phyloP scores from a whole-genome alignment of 2,797 vertebrate genomes.

The Carcharodon carcharias region DNA sequence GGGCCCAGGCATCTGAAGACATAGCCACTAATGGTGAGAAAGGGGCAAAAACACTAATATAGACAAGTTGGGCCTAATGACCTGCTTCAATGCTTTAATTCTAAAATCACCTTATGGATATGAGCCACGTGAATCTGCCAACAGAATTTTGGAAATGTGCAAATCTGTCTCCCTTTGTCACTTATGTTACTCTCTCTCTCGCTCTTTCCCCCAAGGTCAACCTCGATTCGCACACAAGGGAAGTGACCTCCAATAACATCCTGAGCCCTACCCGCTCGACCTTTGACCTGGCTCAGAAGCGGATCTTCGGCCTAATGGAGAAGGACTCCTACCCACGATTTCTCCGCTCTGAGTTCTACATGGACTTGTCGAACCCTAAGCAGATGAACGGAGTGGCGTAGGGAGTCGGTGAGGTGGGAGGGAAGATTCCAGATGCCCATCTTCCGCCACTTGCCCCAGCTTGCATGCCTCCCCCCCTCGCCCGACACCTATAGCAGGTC shows the following conservation, averaged over 20 bases:
- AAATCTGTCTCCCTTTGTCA: neutral
- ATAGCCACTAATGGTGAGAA: too few relatives aligned
- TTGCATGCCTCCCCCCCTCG: neutral
- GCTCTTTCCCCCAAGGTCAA: conserved; percentile 57
- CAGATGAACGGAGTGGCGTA: conserved; percentile 41
- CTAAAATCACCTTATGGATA: neutral
- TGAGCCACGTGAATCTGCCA: neutral
- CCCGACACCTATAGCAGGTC: neutral
- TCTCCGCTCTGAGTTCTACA: conserved; percentile 65
- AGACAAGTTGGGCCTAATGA: neutral
- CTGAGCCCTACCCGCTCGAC: conserved; percentile 63
- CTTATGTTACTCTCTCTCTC: neutral
- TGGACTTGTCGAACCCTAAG: conserved; percentile 48
- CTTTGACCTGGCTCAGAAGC: conserved; percentile 62
- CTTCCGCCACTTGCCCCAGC: neutral
- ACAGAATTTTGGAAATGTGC: neutral
- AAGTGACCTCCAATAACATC: conserved; percentile 64
- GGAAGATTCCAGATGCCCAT: too few relatives aligned
- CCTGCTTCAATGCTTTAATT: neutral
- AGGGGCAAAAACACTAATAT: too few relatives aligned
- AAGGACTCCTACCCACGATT: conserved; percentile 71
- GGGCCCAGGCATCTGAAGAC: neutral
- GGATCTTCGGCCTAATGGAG: conserved; percentile 69
- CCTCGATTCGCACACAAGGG: conserved; percentile 67
- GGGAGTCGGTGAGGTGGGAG: neutral